Evolutionary conservation across 2,113 vertebrate species (phyloP), one percentile per base, ranked within the genome.

Genomic region (Brachyistius frenatus): DNA sequence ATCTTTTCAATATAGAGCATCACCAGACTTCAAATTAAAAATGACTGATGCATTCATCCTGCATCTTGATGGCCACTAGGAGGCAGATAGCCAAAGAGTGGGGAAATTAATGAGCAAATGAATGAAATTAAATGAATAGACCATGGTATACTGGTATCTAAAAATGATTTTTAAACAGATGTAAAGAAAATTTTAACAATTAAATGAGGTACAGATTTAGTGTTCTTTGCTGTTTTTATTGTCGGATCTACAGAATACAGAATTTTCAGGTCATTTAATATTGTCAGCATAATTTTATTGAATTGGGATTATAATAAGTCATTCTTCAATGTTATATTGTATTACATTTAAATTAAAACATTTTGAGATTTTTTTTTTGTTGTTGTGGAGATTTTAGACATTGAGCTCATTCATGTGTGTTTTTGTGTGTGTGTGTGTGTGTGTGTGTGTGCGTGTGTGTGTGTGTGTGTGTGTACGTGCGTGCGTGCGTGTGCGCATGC

Each of bases 361-460:
- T 6, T 32, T 56, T 61, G 14, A 30, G 23, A 44, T 35, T 64
- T 72, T 50, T 53, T 11, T 8, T 57, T 37, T 3, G 1, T 68
- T 75, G 58, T 55, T 39, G 2, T 50, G 7, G 55, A 41, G 15
- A 4, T 67, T 60, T 57, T 58, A 37, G 15, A 74, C 16, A 50
- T 65, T 52, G 44, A 50, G 44, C 54, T 69, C 23, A 67, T 70
- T 80, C 67, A 14, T 67, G 47, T 78, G 32, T 61, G 46, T 68
- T 75, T 83, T 57, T 78, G 47, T 80, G 15, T 70, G 57, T 68
- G 30, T 30, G 7, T 55, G 13, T 76, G 41, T 70, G 31, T 60
- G 41, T 62, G 9, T 79, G 41, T 65, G 56, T 76, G 41, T 63
- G 36, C 47, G 53, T 64, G 49, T 70, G 58, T 44, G 31, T 64